Evolutionary conservation across 2,797 vertebrate species (phyloP).

Genomic region (Aldrovandia affinis): DNA sequence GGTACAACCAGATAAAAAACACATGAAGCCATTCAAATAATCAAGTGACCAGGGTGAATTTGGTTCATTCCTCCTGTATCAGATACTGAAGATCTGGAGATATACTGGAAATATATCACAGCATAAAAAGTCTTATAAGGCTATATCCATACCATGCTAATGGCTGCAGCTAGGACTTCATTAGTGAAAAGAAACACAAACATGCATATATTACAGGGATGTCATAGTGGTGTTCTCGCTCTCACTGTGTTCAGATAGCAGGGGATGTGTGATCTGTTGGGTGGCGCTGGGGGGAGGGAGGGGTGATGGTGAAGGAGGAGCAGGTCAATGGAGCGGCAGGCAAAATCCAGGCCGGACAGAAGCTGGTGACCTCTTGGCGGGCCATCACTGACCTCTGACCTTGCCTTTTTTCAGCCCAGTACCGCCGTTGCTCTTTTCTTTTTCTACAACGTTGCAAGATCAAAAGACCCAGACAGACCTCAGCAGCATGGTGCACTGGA

Average conservation of each 20-base stretch:
- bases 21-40: not conserved
- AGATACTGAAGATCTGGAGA: not conserved
- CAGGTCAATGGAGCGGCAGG: slow-evolving; percentile 59
- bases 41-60: not conserved
- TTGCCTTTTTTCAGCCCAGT: slow-evolving; percentile 59
- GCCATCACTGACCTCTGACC: slow-evolving; percentile 68
- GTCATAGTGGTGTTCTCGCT: not conserved
- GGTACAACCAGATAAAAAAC: not conserved
- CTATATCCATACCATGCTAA: no score
- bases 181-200: not conserved
- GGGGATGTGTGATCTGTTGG: not conserved
- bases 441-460: slow-evolving; percentile 67
- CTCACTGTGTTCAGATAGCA: not conserved
- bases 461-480: slow-evolving; percentile 59
- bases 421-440: slow-evolving; percentile 47
- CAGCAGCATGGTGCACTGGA: slow-evolving; percentile 35
- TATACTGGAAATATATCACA: not conserved
- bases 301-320: not conserved
- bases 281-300: not conserved
- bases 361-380: slow-evolving; percentile 67
- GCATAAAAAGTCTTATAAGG: not conserved
- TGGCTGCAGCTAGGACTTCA: not conserved
- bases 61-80: not conserved
- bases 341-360: slow-evolving; percentile 71
- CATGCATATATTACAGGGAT: not conserved